phyloP scores from a whole-genome alignment of 1,140 invertebrate species.

The Sycophila sp. region DNA sequence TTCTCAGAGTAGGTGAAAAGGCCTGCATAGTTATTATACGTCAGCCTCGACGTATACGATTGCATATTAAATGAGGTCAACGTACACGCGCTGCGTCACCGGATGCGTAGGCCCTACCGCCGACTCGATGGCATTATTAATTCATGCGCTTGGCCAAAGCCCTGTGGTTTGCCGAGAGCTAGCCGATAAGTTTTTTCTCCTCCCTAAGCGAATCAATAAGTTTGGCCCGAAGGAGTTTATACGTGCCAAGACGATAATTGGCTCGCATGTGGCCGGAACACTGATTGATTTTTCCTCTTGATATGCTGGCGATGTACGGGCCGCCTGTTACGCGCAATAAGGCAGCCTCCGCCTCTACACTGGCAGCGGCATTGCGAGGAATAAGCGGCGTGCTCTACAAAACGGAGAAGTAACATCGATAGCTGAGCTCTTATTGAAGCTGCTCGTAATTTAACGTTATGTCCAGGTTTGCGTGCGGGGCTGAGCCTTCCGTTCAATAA shows the following conservation, averaged over 20 bases:
- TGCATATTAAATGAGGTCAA: slow-evolving; percentile 1
- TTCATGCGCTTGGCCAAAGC: background rate
- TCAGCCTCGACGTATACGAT: background rate
- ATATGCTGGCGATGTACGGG: background rate
- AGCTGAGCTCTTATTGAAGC: background rate
- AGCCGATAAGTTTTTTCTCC: background rate
- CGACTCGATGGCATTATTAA: background rate
- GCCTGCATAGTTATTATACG: no score
- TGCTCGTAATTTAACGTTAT: background rate
- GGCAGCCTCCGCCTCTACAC: background rate
- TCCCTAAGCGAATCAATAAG: background rate
- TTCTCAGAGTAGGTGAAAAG: no score
- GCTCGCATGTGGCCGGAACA: background rate
- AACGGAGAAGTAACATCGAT: background rate
- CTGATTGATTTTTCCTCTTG: background rate
- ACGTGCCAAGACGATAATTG: slow-evolving; percentile 1
- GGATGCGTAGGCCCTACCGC: background rate
- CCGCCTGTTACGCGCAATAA: background rate
- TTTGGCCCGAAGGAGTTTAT: background rate
- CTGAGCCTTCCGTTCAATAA: background rate
- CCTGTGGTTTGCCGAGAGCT: background rate
- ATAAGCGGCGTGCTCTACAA: no score
- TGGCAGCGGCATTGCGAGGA: no score
- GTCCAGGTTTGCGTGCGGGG: background rate
- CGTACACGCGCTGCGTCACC: background rate